phyloP scores from a whole-genome alignment of 2,888 invertebrate species.

The Himalopsyche japonica region DNA sequence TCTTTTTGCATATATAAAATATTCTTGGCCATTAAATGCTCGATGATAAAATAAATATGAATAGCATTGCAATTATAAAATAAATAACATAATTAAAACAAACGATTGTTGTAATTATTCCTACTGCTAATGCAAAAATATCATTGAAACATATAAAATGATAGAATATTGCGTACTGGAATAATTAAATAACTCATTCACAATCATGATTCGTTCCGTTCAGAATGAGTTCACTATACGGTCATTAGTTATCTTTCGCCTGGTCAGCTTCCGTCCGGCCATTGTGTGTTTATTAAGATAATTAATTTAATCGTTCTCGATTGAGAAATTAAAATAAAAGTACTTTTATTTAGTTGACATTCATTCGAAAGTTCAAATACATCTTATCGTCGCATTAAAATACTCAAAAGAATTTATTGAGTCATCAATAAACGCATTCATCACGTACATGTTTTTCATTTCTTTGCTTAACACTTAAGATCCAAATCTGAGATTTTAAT shows the following conservation, averaged over 20 bases:
- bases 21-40: too few relatives aligned
- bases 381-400: neutral
- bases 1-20: too few relatives aligned
- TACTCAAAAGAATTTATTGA: neutral
- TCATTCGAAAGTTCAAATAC: neutral
- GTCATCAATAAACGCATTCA: neutral
- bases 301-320: conserved; percentile 1
- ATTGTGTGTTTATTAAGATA: neutral
- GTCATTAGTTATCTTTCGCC: neutral
- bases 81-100: too few relatives aligned
- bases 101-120: too few relatives aligned
- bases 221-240: neutral
- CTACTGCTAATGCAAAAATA: too few relatives aligned
- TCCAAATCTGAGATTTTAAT: too few relatives aligned
- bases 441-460: too few relatives aligned
- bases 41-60: too few relatives aligned
- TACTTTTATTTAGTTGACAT: neutral
- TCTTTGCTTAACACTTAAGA: too few relatives aligned
- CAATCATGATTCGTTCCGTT: neutral
- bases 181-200: neutral
- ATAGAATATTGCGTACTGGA: neutral
- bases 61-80: too few relatives aligned
- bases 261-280: conserved; percentile 3
- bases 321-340: neutral
- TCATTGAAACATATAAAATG: neutral